Evolutionary conservation across 2,113 vertebrate genomes (phyloP).

Genomic region (Australoheros scitulus): DNA sequence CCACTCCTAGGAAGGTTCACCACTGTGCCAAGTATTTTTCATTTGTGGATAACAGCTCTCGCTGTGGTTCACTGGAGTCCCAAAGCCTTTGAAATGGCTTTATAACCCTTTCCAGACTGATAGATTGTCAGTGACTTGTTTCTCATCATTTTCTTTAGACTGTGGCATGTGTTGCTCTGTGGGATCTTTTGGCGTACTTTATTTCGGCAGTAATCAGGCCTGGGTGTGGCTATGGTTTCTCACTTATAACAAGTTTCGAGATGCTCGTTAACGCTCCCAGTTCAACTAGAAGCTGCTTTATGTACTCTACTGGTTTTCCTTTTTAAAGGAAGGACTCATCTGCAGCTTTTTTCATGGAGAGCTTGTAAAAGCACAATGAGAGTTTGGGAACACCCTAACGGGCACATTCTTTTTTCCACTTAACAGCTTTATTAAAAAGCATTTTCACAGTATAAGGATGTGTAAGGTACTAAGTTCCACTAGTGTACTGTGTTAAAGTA

Average conservation of each 20-base stretch:
- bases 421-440: not conserved
- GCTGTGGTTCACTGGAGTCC: no score
- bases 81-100: no score
- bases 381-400: not conserved
- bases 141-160: no score
- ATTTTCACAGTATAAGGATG: not conserved
- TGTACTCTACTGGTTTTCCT: not conserved
- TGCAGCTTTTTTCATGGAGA: not conserved
- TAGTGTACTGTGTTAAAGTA: not conserved
- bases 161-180: no score
- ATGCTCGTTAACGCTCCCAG: not conserved
- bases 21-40: no score
- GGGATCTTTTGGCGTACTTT: no score
- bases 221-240: not conserved
- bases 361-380: not conserved
- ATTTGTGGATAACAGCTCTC: no score
- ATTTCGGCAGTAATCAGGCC: no score
- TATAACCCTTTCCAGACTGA: no score
- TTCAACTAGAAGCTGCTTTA: not conserved
- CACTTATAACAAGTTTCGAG: not conserved
- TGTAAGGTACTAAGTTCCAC: not conserved
- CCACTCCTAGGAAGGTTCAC: no score
- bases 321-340: not conserved
- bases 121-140: no score
- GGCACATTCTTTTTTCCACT: not conserved